phyloP scores from a whole-genome alignment of 1,140 invertebrate genomes.

The Drosophila nigromelanica region DNA sequence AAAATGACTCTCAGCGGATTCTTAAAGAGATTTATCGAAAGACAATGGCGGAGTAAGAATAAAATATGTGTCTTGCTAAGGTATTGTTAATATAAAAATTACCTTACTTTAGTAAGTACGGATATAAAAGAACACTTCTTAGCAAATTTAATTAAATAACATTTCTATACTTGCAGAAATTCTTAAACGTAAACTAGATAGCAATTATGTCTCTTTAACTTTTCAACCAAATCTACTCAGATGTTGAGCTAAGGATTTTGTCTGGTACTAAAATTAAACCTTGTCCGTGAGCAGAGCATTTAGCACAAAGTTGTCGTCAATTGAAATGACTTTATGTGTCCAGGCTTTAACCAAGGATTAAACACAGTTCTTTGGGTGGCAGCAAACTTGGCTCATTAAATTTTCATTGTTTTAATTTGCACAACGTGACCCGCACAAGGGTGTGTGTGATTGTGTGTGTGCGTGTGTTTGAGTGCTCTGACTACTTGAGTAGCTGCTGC shows the following conservation, averaged over 20 bases:
- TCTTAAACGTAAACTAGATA: too few relatives aligned
- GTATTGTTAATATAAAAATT: too few relatives aligned
- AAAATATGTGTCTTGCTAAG: not conserved
- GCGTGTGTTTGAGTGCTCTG: conserved; percentile 11
- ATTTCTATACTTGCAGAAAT: too few relatives aligned
- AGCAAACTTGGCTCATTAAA: conserved; percentile 72
- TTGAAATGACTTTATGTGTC: conserved; percentile 33
- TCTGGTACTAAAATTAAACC: not conserved
- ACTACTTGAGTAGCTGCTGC: conserved; percentile 6
- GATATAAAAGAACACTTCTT: too few relatives aligned
- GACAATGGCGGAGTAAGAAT: not conserved
- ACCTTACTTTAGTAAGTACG: too few relatives aligned
- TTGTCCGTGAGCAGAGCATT: conserved; percentile 1
- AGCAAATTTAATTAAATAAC: too few relatives aligned
- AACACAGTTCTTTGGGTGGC: conserved; percentile 31
- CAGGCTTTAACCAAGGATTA: conserved; percentile 42
- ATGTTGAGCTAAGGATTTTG: not conserved
- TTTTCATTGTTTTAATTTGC: conserved; percentile 79
- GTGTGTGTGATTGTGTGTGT: conserved; percentile 15
- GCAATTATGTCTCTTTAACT: too few relatives aligned
- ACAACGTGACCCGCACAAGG: conserved; percentile 38
- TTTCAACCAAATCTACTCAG: not conserved
- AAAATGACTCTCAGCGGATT: conserved; percentile 3
- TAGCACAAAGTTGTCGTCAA: conserved; percentile 19
- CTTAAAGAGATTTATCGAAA: not conserved